Conservation (phyloP, 2,888 invertebrate genomes). For the Hofmannophila pseudospretella region DNA sequence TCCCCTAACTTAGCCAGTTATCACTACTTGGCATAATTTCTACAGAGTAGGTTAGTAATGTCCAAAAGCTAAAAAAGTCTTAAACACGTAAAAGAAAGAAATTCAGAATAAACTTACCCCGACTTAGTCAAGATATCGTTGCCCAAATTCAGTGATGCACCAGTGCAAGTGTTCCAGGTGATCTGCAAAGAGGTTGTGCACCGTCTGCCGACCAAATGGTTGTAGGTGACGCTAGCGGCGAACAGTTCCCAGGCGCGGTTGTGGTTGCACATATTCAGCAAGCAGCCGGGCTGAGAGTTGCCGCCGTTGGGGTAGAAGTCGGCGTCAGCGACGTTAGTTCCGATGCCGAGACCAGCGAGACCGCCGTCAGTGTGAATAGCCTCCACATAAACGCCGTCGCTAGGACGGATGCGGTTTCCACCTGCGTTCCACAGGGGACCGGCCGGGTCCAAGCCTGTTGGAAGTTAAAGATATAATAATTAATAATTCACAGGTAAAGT, state of each 20-base stretch:
- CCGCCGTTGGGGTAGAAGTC: constrained; percentile 81
- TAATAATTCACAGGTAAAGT: not conserved
- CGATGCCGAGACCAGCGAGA: constrained; percentile 60
- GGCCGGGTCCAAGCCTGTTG: constrained; percentile 50
- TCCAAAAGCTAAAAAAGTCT: too few species aligned
- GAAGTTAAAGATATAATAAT: not conserved
- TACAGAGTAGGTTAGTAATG: too few species aligned
- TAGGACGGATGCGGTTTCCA: constrained; percentile 25
- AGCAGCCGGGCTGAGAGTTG: constrained; percentile 48
- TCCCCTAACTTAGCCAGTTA: too few species aligned
- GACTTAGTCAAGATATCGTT: constrained; percentile 38
- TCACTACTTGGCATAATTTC: too few species aligned
- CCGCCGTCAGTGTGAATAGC: constrained; percentile 67
- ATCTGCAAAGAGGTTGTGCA: constrained; percentile 41
- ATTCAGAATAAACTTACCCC: constrained; percentile 39
- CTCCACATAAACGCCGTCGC: constrained; percentile 57
- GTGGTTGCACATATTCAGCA: constrained; percentile 45
- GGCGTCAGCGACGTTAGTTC: constrained; percentile 63
- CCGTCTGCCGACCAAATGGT: constrained; percentile 41
- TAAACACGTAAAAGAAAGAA: too few species aligned
- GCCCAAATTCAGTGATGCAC: constrained; percentile 39
- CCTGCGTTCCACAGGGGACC: constrained; percentile 51
- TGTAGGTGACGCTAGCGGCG: constrained; percentile 41
- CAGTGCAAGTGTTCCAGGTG: constrained; percentile 38
- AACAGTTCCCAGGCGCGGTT: constrained; percentile 53